Evolutionary conservation across 2,888 invertebrate species (phyloP).

Genomic region (Hemithea aestivaria): DNA sequence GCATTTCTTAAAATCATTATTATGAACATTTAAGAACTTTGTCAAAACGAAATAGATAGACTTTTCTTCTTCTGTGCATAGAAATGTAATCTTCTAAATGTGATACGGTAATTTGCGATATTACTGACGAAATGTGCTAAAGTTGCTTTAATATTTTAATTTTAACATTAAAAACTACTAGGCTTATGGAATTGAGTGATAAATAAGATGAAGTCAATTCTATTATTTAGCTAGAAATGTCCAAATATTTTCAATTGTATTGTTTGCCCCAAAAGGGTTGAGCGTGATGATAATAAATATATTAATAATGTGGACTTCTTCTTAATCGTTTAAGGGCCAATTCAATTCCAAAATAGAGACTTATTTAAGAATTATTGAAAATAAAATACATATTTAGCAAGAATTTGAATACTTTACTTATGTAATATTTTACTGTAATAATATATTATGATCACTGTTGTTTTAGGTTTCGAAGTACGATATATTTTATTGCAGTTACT

Average conservation of each 20-base stretch:
- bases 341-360: conserved; percentile 1
- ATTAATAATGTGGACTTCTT: conserved; percentile 11
- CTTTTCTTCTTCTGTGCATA: too few species aligned
- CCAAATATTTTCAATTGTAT: conserved; percentile 11
- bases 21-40: background rate
- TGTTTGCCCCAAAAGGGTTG: conserved; percentile 4
- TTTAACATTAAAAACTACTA: conserved; percentile 3
- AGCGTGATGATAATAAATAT: conserved; percentile 15
- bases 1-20: background rate
- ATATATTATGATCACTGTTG: too few species aligned
- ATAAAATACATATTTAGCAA: too few species aligned
- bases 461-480: too few species aligned
- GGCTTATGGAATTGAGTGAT: conserved; percentile 19
- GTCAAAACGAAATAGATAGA: background rate
- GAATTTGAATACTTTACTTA: too few species aligned
- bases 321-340: conserved; percentile 2
- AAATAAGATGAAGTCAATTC: conserved; percentile 25
- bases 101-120: too few species aligned
- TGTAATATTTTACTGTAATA: too few species aligned
- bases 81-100: too few species aligned
- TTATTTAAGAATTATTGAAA: too few species aligned
- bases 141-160: background rate
- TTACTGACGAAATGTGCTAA: background rate
- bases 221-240: conserved; percentile 20
- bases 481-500: too few species aligned